Conservation (phyloP, 2,113 vertebrate species). For the Microcebus lehilahytsara region DNA sequence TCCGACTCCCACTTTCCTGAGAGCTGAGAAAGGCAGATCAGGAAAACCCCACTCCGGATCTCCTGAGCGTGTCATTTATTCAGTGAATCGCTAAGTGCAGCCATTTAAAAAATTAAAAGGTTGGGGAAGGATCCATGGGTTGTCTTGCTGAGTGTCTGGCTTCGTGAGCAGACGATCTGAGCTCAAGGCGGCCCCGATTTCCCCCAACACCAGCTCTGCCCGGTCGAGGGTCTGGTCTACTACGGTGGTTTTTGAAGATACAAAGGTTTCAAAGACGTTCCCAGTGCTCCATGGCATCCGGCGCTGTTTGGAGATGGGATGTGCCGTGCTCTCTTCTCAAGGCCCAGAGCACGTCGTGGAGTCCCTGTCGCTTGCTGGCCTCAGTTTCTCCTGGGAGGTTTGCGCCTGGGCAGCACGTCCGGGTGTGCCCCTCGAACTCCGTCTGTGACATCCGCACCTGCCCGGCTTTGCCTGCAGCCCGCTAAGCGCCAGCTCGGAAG, state of each 20-base stretch:
- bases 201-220: not conserved
- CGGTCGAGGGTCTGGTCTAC: not conserved
- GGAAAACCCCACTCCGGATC: not conserved
- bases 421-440: not conserved
- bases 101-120: not conserved
- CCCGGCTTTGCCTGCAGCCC: not conserved
- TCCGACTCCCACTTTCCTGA: not conserved
- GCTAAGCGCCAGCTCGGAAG: not conserved
- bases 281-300: accelerated
- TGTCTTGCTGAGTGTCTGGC: not conserved
- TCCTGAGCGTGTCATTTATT: not conserved
- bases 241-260: not conserved
- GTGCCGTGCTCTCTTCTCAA: not conserved
- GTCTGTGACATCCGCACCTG: not conserved
- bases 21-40: not conserved
- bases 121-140: not conserved
- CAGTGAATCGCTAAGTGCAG: not conserved
- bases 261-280: not conserved
- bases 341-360: not conserved
- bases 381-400: not conserved
- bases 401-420: not conserved
- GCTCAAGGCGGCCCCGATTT: not conserved
- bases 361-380: accelerated
- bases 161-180: not conserved
- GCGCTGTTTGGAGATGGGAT: not conserved